phyloP scores from a whole-genome alignment of 2,797 vertebrate species.

The Diplodus sargus region DNA sequence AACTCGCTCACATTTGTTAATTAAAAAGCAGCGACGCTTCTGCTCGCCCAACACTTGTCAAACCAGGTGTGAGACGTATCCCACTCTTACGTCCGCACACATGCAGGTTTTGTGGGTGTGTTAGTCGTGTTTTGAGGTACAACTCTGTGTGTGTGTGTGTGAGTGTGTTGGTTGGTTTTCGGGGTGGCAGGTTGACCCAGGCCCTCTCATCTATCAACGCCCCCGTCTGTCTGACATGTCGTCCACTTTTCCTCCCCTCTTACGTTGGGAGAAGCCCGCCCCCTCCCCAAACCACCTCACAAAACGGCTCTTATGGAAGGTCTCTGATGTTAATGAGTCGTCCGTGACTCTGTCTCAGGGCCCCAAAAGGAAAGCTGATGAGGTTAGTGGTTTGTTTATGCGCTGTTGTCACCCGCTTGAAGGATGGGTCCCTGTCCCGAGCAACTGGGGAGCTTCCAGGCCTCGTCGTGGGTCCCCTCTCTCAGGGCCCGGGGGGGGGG shows the following conservation, averaged over 20 bases:
- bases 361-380: conserved; percentile 76
- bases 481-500: conserved; percentile 34
- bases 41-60: conserved; percentile 30
- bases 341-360: conserved; percentile 69
- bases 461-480: conserved; percentile 38
- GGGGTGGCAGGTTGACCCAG: conserved; percentile 62
- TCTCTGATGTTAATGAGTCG: conserved; percentile 80
- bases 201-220: conserved; percentile 83
- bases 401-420: conserved; percentile 78
- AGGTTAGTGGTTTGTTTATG: conserved; percentile 82
- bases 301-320: conserved; percentile 64
- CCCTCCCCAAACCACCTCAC: conserved; percentile 11
- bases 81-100: neutral
- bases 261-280: conserved; percentile 36
- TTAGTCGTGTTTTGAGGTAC: conserved; percentile 1
- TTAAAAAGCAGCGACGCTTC: neutral
- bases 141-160: conserved; percentile 21
- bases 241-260: conserved; percentile 62
- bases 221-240: conserved; percentile 73
- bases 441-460: conserved; percentile 59
- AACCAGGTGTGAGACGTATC: conserved; percentile 31
- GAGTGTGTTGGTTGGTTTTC: conserved; percentile 39
- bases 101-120: conserved; percentile 17
- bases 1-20: conserved; percentile 1
- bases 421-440: conserved; percentile 73